Evolutionary conservation across 37 sponge, comb jelly and placozoan genomes (phyloP).

Genomic region (Hormiphora californensis): DNA sequence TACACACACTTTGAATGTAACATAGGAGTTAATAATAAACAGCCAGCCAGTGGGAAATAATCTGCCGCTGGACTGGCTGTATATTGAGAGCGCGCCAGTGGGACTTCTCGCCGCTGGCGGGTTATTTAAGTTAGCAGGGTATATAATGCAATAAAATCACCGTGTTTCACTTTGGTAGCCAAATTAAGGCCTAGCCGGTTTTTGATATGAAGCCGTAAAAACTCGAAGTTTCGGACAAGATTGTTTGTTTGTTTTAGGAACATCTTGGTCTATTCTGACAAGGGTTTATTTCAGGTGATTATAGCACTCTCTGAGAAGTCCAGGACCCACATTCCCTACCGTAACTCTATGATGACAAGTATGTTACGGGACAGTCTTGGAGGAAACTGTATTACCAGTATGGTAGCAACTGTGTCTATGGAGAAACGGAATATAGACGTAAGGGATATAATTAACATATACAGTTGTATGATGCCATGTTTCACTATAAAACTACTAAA

Average conservation of each 20-base stretch:
- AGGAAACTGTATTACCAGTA: constrained; percentile 95
- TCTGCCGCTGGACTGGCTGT: no score
- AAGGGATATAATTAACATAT: no score
- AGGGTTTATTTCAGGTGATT: constrained; percentile 67
- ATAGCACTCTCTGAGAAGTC: constrained; percentile 93
- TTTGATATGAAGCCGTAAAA: no score
- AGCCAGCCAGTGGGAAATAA: no score
- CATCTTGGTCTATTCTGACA: background rate
- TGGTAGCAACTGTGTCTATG: constrained; percentile 95
- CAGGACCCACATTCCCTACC: constrained; percentile 86
- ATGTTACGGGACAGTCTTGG: constrained; percentile 96
- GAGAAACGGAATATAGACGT: constrained; percentile 90
- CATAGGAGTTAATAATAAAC: no score
- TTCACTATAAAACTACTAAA: no score
- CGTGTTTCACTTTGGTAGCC: background rate
- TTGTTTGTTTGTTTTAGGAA: background rate
- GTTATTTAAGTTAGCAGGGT: background rate
- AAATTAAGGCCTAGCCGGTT: no score
- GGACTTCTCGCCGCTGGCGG: no score
- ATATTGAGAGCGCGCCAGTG: no score
- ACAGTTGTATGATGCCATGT: no score
- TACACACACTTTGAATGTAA: no score
- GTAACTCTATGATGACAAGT: constrained; percentile 99
- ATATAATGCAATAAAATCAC: background rate
- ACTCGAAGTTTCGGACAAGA: no score